Percentiles rank a stretch among this genome's conserved stretches.
Evolutionary conservation across 2,797 vertebrate genomes (phyloP).

Genomic region (Manis javanica): DNA sequence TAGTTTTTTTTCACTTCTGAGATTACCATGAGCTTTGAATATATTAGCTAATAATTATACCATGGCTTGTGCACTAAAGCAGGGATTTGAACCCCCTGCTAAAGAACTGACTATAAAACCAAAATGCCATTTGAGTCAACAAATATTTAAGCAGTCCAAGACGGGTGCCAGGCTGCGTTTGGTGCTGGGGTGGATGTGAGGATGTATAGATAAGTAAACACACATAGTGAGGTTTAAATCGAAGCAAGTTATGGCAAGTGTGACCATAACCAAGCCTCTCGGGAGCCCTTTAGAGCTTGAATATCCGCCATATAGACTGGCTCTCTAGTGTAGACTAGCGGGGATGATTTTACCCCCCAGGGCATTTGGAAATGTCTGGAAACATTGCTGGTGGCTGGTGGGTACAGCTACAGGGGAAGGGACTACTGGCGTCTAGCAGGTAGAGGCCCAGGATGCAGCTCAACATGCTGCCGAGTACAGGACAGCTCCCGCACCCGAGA

Average conservation of each 20-base stretch:
- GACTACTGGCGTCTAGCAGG: background rate
- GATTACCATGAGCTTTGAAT: background rate
- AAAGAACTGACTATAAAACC: background rate
- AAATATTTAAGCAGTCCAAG: background rate
- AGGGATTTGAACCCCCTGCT: background rate
- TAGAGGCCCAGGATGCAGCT: background rate
- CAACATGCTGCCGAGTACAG: background rate
- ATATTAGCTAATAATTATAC: background rate
- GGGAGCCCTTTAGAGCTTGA: background rate
- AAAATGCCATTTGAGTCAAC: background rate
- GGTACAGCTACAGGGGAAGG: background rate
- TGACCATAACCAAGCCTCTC: background rate
- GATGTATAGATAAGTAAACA: background rate
- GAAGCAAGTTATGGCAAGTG: background rate
- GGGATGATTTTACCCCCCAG: background rate
- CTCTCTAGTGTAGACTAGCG: no score
- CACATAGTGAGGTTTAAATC: background rate
- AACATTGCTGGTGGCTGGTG: background rate
- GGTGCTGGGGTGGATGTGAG: background rate
- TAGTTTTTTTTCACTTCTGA: slow-evolving; percentile 33
- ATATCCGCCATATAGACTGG: no score
- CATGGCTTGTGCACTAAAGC: background rate
- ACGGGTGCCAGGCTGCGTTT: background rate
- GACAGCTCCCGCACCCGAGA: background rate
- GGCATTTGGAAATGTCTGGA: background rate